Evolutionary conservation across 2,113 vertebrate genomes (phyloP).

Genomic region (Leptosomus discolor): DNA sequence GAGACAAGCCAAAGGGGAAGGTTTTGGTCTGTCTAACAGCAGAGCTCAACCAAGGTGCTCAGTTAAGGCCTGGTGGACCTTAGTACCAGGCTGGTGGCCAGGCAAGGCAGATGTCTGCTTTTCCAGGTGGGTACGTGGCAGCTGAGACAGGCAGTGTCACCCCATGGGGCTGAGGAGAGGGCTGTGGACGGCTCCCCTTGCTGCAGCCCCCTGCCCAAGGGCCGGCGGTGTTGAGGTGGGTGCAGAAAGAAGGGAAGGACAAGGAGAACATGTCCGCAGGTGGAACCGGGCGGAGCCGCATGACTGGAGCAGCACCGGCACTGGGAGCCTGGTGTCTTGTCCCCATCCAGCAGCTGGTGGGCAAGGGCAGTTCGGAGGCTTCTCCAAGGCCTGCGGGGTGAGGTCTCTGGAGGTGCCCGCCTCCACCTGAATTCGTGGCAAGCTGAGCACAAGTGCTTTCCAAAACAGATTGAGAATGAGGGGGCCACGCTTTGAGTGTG

Average conservation of each 20-base stretch:
- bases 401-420: not conserved
- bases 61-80: not conserved
- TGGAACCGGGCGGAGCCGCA: rapidly evolving
- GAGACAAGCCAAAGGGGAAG: not conserved
- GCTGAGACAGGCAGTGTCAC: not conserved
- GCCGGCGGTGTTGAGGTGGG: rapidly evolving
- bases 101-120: not conserved
- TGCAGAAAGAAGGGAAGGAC: too few species aligned
- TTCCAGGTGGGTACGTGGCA: not conserved
- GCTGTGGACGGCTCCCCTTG: not conserved
- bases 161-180: rapidly evolving
- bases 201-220: not conserved
- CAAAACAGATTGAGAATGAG: not conserved
- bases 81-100: too few species aligned
- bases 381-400: rapidly evolving
- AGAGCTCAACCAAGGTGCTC: not conserved
- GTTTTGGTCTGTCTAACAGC: not conserved
- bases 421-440: not conserved
- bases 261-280: rapidly evolving
- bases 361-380: not conserved
- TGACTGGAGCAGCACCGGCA: too few species aligned
- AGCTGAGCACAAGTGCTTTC: not conserved
- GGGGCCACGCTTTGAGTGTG: not conserved
- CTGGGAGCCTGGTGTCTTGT: not conserved
- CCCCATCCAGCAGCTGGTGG: rapidly evolving